Conservation (phyloP, 1,140 invertebrate genomes). For the Dinoponera quadriceps region DNA sequence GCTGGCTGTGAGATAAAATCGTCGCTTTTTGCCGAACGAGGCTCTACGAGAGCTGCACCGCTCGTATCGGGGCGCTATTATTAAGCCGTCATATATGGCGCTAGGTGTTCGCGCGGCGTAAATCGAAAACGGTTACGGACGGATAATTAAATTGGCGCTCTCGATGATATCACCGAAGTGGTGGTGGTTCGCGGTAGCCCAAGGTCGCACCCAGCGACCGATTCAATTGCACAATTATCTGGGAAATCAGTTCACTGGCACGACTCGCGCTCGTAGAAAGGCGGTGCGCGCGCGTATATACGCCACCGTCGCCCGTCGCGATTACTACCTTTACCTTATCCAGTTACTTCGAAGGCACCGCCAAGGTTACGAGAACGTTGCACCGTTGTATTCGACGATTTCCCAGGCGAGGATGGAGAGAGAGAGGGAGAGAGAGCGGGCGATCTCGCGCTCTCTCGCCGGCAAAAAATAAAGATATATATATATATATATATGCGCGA, state of each 20-base stretch:
- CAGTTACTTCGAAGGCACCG: constrained; percentile 61
- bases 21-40: background rate
- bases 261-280: constrained; percentile 72
- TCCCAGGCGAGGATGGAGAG: constrained; percentile 4
- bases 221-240: constrained; percentile 77
- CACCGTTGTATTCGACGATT: constrained; percentile 49
- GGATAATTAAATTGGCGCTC: constrained; percentile 48
- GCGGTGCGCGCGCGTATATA: constrained; percentile 57
- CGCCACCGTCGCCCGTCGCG: constrained; percentile 26
- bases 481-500: background rate
- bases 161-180: constrained; percentile 45
- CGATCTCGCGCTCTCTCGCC: no score
- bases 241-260: constrained; percentile 74
- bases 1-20: background rate
- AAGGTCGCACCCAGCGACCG: constrained; percentile 74
- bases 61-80: constrained; percentile 13
- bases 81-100: constrained; percentile 18
- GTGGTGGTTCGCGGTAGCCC: constrained; percentile 58
- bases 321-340: constrained; percentile 73
- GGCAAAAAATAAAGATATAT: constrained; percentile 13
- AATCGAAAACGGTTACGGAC: constrained; percentile 42
- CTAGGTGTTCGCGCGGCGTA: constrained; percentile 11
- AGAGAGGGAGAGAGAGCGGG: background rate
- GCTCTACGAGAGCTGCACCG: background rate
- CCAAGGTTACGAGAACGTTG: constrained; percentile 70